Percentiles rank a stretch among this genome's conserved stretches.
Conservation (phyloP, 2,113 vertebrate genomes). For the Pandion haliaetus region DNA sequence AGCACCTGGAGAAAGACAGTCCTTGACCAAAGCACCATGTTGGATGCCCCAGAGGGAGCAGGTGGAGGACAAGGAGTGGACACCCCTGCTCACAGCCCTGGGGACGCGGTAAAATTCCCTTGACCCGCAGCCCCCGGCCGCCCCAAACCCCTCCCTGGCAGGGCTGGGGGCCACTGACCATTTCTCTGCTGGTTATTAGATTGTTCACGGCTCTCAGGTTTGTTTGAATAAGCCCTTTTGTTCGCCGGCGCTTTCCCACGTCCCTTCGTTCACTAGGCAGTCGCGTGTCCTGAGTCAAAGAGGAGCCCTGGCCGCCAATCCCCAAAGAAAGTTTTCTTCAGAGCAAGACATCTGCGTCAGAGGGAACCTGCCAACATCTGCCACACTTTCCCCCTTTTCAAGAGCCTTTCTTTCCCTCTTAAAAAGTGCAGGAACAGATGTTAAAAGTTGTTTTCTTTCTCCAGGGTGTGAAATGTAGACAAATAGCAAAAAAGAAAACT, state of each 20-base stretch:
- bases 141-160: not conserved
- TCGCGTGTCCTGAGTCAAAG: slow-evolving; percentile 83
- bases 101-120: not conserved
- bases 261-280: slow-evolving; percentile 79
- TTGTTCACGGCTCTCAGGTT: slow-evolving; percentile 84
- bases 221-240: slow-evolving; percentile 86
- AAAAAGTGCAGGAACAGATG: slow-evolving; percentile 75
- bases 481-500: slow-evolving; percentile 46
- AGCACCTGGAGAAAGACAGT: accelerated
- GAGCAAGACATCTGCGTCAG: slow-evolving; percentile 75
- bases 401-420: slow-evolving; percentile 46
- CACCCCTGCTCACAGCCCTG: not conserved
- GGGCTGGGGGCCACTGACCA: slow-evolving; percentile 43
- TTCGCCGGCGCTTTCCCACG: slow-evolving; percentile 86
- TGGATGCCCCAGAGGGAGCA: not conserved
- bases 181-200: slow-evolving; percentile 77
- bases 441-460: slow-evolving; percentile 70
- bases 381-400: slow-evolving; percentile 44
- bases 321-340: slow-evolving; percentile 56
- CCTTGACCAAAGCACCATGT: accelerated
- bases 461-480: slow-evolving; percentile 54
- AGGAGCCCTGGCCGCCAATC: slow-evolving; percentile 59
- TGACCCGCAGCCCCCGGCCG: not conserved
- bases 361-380: slow-evolving; percentile 80
- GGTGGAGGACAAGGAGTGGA: not conserved